A percentile compares a stretch with the other conserved stretches of the same genome.
Conservation (phyloP, 2,888 invertebrate species). For the Lasiommata megera region DNA sequence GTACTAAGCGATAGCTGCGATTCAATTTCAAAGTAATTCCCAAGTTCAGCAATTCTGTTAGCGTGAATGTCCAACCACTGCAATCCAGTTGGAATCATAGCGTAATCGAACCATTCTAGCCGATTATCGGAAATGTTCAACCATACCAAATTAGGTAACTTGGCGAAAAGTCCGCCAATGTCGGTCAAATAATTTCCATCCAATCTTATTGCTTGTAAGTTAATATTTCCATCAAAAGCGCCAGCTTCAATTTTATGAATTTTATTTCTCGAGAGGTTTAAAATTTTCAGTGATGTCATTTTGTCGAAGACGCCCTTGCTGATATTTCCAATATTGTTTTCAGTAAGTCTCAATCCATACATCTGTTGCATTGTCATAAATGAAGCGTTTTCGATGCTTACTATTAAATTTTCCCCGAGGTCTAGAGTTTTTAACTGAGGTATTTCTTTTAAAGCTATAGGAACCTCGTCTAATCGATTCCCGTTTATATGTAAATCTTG, state of each 20-base stretch:
- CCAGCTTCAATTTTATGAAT: constrained; percentile 89
- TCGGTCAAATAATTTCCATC: constrained; percentile 91
- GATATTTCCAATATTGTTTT: constrained; percentile 91
- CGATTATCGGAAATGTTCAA: constrained; percentile 93
- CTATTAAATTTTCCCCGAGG: constrained; percentile 92
- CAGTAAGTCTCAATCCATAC: constrained; percentile 90
- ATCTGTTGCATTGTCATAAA: constrained; percentile 90
- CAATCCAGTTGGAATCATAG: constrained; percentile 90
- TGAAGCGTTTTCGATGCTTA: constrained; percentile 88
- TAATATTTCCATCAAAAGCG: constrained; percentile 88
- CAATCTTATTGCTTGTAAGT: constrained; percentile 89
- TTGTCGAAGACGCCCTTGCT: constrained; percentile 90
- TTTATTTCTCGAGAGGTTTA: constrained; percentile 92
- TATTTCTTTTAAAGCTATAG: constrained; percentile 87
- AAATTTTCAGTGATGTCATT: constrained; percentile 88
- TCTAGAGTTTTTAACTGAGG: constrained; percentile 90
- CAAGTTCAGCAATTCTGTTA: constrained; percentile 90
- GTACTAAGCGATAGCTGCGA: constrained; percentile 88
- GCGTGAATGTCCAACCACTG: constrained; percentile 93
- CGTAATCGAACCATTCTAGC: constrained; percentile 91
- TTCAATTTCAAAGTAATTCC: constrained; percentile 92
- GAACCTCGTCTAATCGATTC: constrained; percentile 88
- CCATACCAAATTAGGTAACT: constrained; percentile 91
- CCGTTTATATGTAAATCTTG: constrained; percentile 92
- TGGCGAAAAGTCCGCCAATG: constrained; percentile 89